Evolutionary conservation across 2,113 vertebrate species (phyloP).

Genomic region (Pseudolaguvia tuberculata): DNA sequence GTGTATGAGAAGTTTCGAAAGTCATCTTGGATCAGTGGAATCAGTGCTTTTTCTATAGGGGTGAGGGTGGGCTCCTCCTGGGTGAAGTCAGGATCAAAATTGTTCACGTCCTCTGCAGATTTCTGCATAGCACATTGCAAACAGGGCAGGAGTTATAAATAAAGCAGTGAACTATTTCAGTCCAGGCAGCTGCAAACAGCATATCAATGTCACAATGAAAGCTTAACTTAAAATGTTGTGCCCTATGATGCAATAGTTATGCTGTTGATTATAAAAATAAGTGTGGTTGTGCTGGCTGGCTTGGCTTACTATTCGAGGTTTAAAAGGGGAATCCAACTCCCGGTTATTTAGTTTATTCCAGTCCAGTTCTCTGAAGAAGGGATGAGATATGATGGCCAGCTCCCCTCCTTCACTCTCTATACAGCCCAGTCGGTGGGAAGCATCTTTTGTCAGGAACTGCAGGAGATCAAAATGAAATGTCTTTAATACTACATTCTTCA

Average conservation of each 20-base stretch:
- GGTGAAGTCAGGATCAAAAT: constrained; percentile 97
- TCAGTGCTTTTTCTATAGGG: constrained; percentile 84
- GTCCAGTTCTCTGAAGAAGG: constrained; percentile 84
- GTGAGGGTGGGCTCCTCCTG: constrained; percentile 93
- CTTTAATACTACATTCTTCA: background rate
- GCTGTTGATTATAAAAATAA: background rate
- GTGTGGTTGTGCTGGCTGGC: background rate
- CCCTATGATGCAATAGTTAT: too few species aligned
- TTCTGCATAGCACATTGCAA: constrained; percentile 69
- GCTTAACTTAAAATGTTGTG: too few species aligned
- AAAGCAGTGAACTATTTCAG: constrained; percentile 11
- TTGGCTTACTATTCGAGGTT: constrained; percentile 85
- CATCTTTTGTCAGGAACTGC: constrained; percentile 92
- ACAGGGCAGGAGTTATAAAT: constrained; percentile 27
- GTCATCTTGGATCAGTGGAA: constrained; percentile 89
- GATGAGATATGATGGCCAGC: constrained; percentile 75
- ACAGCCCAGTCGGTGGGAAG: constrained; percentile 83
- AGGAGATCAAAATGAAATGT: constrained; percentile 24
- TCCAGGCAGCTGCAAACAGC: background rate
- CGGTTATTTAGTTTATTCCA: constrained; percentile 85
- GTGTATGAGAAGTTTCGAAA: constrained; percentile 94
- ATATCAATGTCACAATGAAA: background rate
- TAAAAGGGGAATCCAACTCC: constrained; percentile 86
- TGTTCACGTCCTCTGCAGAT: constrained; percentile 93
- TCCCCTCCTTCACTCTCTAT: constrained; percentile 76